These are phyloP conservation scores for Aphaenogaster rudis DNA, from an alignment of 1,140 invertebrate genomes.

Conservation along the genomic window DNA sequence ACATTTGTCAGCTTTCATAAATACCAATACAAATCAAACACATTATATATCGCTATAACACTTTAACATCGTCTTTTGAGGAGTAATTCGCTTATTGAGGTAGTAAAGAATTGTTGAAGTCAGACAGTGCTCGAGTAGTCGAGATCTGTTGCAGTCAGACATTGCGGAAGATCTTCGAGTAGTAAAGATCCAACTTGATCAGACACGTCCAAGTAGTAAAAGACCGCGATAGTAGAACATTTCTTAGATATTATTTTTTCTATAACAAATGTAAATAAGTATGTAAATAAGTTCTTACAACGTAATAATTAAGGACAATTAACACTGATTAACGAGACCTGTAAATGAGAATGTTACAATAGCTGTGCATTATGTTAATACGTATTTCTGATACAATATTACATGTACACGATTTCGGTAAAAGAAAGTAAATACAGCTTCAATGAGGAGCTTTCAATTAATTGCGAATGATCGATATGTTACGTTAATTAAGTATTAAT, in stretches of 20 bases:
- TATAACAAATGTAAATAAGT: background rate
- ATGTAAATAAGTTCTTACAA: background rate
- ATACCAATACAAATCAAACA: conserved; percentile 12
- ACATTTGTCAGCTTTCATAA: conserved; percentile 62
- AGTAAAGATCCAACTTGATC: background rate
- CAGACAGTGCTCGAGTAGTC: background rate
- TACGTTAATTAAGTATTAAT: conserved; percentile 39
- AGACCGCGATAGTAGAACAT: background rate
- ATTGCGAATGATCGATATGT: conserved; percentile 43
- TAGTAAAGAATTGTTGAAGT: background rate
- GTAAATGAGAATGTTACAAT: background rate
- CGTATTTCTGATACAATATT: background rate
- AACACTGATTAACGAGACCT: background rate
- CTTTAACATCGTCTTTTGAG: background rate
- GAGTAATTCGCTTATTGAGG: background rate
- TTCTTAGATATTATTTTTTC: background rate
- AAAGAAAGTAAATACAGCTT: conserved; percentile 21
- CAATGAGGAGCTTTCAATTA: conserved; percentile 27
- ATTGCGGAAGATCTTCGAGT: conserved; percentile 2
- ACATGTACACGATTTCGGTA: background rate
- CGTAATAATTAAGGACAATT: background rate
- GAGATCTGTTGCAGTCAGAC: background rate
- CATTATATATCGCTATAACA: background rate
- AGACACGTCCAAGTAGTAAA: conserved; percentile 12
- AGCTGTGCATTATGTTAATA: background rate